Base-by-base conservation (phyloP, 2,888 invertebrate species). In the Aspidiotus destructor region DNA sequence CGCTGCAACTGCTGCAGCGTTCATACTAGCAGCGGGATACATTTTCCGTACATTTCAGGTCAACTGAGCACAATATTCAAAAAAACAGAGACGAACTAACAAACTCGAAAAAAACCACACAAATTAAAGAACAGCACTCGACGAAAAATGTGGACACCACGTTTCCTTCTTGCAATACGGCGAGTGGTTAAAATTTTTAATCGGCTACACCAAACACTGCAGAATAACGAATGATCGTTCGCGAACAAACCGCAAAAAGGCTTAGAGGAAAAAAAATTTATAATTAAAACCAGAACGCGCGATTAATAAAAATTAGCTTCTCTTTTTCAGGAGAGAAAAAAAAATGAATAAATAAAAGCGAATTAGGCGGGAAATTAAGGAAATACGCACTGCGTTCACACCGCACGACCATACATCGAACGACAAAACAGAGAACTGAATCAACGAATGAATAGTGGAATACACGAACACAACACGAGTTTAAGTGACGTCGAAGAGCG, bases 11-110 rank as follows among this genome's bases (percentile, higher is more conserved):
- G 87, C 88, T 78, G 87, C 88, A 80, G 88, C 88, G 79, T 88
- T 88, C 82, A 88, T 89, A 85, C 88, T 89, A 82, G 87, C 87
- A 81, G 87, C 86, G 82, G 88, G 88, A 84, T 88, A 89, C 89
- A 89, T 89, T 80, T 83, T 83, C 78, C 77, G 78, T 81, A n/a
- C n/a, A n/a, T n/a, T n/a, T n/a, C n/a, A n/a, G 6, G n/a, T 3
- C 3, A 11, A 6, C 48, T 48, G 48, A 48, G n/a, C 48, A 13
- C 10, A 48, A 48, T n/a, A 48, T n/a, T n/a, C 48, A n/a, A 48
- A 48, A 11, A 48, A 1, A 48, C 2, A 3, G 2, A 6, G 48
- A 3, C 11, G n/a, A 48, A n/a, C 48, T 6, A 11, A n/a, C 48
- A 48, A 48, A 11, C 10, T n/a, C 48, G 48, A 48, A 11, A 11